Percentiles rank a stretch among this genome's conserved stretches.
phyloP scores from a whole-genome alignment of 2,888 invertebrate species.

The Bruchidius siliquastri region DNA sequence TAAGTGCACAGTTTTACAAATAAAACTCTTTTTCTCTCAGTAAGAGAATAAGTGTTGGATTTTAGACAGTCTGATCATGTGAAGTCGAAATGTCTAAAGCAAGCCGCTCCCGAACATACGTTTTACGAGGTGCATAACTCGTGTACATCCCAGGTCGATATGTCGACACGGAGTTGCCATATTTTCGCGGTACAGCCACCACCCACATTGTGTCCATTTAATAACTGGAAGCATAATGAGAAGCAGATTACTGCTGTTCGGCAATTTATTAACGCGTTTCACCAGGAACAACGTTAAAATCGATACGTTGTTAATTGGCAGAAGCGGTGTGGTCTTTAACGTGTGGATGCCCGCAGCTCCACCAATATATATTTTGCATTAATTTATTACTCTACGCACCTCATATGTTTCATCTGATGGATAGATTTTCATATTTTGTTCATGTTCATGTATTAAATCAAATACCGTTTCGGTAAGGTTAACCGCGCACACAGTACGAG shows the following conservation, averaged over 20 bases:
- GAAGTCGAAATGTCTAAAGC: too few species aligned
- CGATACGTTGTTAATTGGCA: background rate
- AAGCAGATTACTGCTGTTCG: slow-evolving; percentile 14
- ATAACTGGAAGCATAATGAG: slow-evolving; percentile 11
- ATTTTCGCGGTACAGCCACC: background rate
- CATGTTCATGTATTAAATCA: too few species aligned
- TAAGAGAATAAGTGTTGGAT: too few species aligned
- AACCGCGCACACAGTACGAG: too few species aligned
- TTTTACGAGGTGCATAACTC: too few species aligned
- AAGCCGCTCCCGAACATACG: too few species aligned
- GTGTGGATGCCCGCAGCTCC: background rate
- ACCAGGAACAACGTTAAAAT: background rate
- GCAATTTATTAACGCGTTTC: slow-evolving; percentile 10
- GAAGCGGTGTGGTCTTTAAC: background rate
- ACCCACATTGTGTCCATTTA: background rate
- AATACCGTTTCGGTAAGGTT: too few species aligned
- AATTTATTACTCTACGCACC: background rate
- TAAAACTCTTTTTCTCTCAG: too few species aligned
- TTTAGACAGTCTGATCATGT: too few species aligned
- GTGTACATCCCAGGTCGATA: background rate
- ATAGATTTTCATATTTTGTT: too few species aligned
- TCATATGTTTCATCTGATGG: background rate
- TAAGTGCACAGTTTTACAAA: too few species aligned
- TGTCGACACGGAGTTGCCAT: background rate
- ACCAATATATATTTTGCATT: background rate